phyloP scores from a whole-genome alignment of 2,113 vertebrate genomes.

The Pyrgilauda ruficollis region DNA sequence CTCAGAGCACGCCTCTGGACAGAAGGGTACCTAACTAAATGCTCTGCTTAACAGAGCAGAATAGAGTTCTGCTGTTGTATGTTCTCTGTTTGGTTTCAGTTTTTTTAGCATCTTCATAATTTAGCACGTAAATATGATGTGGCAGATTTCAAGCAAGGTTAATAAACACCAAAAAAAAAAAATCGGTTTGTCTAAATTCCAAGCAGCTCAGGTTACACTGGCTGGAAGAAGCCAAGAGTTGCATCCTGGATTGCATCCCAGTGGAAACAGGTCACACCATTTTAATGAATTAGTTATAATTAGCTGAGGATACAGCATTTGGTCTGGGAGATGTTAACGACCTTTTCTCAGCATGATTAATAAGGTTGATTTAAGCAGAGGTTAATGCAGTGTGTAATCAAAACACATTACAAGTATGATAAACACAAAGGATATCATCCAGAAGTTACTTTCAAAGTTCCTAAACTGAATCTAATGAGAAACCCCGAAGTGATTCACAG shows the following conservation, averaged over 20 bases:
- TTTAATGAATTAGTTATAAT: slow-evolving; percentile 60
- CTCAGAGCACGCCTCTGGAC: not conserved
- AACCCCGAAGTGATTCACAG: not conserved
- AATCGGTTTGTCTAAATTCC: not conserved
- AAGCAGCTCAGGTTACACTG: not conserved
- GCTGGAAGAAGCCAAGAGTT: not conserved
- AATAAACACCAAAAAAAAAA: not conserved
- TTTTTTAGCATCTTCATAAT: not conserved
- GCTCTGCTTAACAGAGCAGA: not conserved
- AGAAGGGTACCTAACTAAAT: not conserved
- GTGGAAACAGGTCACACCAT: slow-evolving; percentile 31
- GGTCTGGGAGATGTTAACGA: slow-evolving; percentile 57
- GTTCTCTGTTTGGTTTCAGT: not conserved
- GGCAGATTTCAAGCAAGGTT: not conserved
- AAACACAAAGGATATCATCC: slow-evolving; percentile 52
- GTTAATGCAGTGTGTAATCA: slow-evolving; percentile 61
- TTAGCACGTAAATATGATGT: not conserved
- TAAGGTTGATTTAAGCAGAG: slow-evolving; percentile 50
- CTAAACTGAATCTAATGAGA: not conserved
- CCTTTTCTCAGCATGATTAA: slow-evolving; percentile 48
- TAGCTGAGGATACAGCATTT: slow-evolving; percentile 31
- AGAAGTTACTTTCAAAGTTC: slow-evolving; percentile 31
- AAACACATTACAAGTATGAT: slow-evolving; percentile 37
- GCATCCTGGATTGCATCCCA: slow-evolving; percentile 12
- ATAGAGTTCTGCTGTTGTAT: too few species aligned